These are phyloP conservation scores for Junco hyemalis DNA, from an alignment of 2,113 vertebrate genomes.

Conservation along the genomic window DNA sequence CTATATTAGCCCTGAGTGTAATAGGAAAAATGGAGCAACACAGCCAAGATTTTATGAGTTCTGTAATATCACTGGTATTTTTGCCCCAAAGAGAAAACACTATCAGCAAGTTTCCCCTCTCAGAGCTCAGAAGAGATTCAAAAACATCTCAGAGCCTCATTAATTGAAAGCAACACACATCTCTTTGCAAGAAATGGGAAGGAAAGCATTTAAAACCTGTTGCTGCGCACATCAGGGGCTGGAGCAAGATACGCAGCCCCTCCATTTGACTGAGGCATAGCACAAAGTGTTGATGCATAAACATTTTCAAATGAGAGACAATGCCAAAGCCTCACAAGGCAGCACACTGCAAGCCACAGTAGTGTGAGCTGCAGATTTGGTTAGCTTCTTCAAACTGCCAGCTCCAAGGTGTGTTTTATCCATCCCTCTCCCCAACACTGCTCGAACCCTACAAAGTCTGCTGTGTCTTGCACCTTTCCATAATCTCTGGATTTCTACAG, in stretches of 20 bases:
- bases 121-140: background rate
- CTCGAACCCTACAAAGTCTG: background rate
- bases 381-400: background rate
- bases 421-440: rapidly evolving
- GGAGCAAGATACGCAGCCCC: rapidly evolving
- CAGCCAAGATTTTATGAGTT: background rate
- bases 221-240: background rate
- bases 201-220: background rate
- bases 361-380: background rate
- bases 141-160: background rate
- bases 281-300: background rate
- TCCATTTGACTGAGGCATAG: background rate
- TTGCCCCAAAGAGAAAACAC: background rate
- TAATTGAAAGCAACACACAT: background rate
- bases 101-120: background rate
- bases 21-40: background rate
- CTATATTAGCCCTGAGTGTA: background rate
- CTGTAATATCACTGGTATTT: background rate
- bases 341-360: rapidly evolving
- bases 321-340: background rate
- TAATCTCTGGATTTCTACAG: background rate
- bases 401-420: background rate
- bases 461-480: background rate
- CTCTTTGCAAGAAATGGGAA: background rate
- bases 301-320: background rate